phyloP scores from a whole-genome alignment of 2,113 vertebrate species.

The Struthio camelus region DNA sequence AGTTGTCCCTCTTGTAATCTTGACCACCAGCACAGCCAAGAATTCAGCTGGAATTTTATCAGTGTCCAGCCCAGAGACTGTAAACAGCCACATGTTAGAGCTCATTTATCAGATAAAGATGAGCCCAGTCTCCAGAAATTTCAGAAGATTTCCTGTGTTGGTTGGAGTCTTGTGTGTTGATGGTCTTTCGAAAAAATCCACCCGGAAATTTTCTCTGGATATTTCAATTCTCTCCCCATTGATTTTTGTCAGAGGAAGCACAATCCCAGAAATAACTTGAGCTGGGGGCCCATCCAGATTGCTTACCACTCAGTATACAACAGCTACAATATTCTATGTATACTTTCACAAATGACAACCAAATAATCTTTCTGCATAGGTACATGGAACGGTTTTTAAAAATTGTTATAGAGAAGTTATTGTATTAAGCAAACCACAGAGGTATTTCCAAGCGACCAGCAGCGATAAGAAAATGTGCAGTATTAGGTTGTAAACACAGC shows the following conservation, averaged over 20 bases:
- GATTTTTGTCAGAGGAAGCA: background rate
- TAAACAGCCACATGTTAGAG: background rate
- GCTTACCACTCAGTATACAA: background rate
- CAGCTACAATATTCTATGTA: background rate
- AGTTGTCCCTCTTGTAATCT: background rate
- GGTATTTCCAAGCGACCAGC: constrained; percentile 50
- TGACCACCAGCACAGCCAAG: background rate
- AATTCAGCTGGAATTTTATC: background rate
- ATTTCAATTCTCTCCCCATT: background rate
- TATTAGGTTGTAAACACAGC: constrained; percentile 43
- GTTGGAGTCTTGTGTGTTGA: background rate
- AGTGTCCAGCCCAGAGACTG: background rate
- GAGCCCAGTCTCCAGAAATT: background rate
- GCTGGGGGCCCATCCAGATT: background rate
- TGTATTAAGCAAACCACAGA: constrained; percentile 51
- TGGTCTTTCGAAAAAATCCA: background rate
- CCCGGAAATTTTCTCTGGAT: background rate
- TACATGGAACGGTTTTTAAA: background rate
- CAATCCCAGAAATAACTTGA: background rate
- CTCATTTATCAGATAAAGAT: background rate
- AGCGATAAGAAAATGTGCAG: constrained; percentile 22
- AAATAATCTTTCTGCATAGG: background rate
- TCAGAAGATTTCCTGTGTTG: background rate
- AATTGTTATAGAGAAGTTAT: constrained; percentile 48
- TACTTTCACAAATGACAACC: background rate